phyloP scores from a whole-genome alignment of 92 coral and sea anemone genomes.

The Ricordea florida region DNA sequence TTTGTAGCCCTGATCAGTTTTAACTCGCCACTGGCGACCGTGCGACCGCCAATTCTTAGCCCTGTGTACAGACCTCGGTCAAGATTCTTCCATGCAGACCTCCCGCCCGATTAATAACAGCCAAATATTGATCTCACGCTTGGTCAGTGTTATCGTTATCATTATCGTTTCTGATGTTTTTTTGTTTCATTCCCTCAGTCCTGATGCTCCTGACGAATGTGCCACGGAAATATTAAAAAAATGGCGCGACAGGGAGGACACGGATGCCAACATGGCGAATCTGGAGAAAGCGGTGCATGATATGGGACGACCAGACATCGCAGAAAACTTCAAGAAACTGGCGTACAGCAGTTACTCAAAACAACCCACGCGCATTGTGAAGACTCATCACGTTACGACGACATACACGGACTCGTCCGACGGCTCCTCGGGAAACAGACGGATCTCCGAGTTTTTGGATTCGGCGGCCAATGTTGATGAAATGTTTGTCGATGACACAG shows the following conservation, averaged over 20 bases:
- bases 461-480: conserved; percentile 33
- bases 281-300: conserved; percentile 81
- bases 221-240: conserved; percentile 80
- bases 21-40: too few species aligned
- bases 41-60: too few species aligned
- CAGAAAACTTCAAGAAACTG: conserved; percentile 80
- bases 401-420: neutral
- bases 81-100: too few species aligned
- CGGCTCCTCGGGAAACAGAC: conserved; percentile 3
- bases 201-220: conserved; percentile 64
- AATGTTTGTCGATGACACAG: conserved; percentile 48
- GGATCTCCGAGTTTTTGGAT: conserved; percentile 60
- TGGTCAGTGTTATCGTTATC: neutral
- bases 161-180: neutral
- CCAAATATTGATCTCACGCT: neutral
- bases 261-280: conserved; percentile 90
- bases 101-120: too few species aligned
- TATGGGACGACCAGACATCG: conserved; percentile 83
- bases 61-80: too few species aligned
- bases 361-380: conserved; percentile 74
- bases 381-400: conserved; percentile 53
- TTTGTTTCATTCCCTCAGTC: neutral
- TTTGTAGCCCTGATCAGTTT: too few species aligned
- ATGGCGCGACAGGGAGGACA: conserved; percentile 89
- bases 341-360: conserved; percentile 94